Percentiles rank a stretch among this genome's conserved stretches.
These are phyloP conservation scores for Phalacrocorax aristotelis DNA, from an alignment of 2,113 vertebrate genomes.

Conservation along the genomic window DNA sequence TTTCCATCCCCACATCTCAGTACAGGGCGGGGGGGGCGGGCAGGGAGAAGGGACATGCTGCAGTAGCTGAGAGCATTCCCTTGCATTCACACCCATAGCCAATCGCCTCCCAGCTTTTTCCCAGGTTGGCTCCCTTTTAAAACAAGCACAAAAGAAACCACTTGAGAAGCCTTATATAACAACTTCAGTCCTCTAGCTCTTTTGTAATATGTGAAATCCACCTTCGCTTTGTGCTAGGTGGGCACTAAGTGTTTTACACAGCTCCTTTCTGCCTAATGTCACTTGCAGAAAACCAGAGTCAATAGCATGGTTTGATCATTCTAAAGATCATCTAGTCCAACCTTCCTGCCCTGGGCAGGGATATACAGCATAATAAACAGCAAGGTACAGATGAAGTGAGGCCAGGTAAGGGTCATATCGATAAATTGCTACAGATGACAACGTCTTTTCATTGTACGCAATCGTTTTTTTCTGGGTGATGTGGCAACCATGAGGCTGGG, in stretches of 20 bases:
- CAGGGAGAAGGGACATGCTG: not conserved
- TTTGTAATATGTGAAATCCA: not conserved
- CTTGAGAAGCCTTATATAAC: not conserved
- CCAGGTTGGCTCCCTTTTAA: not conserved
- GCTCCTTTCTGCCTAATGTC: not conserved
- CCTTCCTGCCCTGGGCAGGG: not conserved
- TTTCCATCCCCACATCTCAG: not conserved
- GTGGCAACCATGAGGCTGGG: not conserved
- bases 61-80: not conserved
- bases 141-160: not conserved
- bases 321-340: not conserved
- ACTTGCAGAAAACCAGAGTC: not conserved
- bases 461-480: not conserved
- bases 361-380: not conserved
- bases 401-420: not conserved
- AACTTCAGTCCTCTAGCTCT: not conserved
- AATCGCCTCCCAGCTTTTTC: not conserved
- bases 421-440: not conserved
- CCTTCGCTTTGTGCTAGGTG: not conserved
- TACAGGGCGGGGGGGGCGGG: too few relatives aligned
- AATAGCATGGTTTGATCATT: not conserved
- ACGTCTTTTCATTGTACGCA: not conserved
- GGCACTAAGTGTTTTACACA: not conserved
- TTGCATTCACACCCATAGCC: not conserved
- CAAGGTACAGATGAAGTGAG: too few relatives aligned